Base-by-base conservation (phyloP, 1,140 invertebrate species). In the Penaeus indicus region DNA sequence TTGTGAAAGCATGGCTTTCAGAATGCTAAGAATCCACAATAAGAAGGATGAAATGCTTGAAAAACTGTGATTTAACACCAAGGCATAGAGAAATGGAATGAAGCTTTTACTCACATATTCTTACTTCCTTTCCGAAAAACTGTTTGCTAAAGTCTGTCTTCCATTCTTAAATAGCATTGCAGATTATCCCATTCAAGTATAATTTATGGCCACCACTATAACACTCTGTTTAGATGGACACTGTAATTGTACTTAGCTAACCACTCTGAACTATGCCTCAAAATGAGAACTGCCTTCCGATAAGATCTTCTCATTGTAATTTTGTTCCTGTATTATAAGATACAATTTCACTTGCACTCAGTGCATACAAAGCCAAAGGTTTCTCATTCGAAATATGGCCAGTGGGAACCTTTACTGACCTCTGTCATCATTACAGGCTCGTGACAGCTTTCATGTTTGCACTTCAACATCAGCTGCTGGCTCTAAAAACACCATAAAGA, bases 41-140 rank as follows among this genome's bases (percentile, higher is more conserved):
- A 86, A 13, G 80, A 86, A 86, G 25, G n/a, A 11, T 67, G 85
- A 64, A n/a, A 86, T 27, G n/a, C 85, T 75, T 19, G 27, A 19
- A 63, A 67, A 80, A 69, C 67, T 63, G 54, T 63, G 47, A 19
- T 54, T 19, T 7, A 86, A 42, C 62, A 86, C 67, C 79, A 47
- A 86, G 21, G 85, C 62, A 64, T 81, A 86, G 11, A 86, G 63
- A 21, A 86, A n/a, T 86, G 54, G 85, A 86, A 63, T 86, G 85
- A n/a, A 86, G 60, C 78, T 27, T 32, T 67, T 38, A 67, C 61
- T 19, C 60, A 86, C 1, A 47, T 42, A 27, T 81, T 81, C 62
- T 78, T 86, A 69, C 22, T 21, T n/a, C 38, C 47, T 8, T 67
- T 60, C n/a, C 64, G 13, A 67, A 38, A 21, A 47, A 86, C 25